Conservation (phyloP, 2,888 invertebrate species). For the Amiota minor region DNA sequence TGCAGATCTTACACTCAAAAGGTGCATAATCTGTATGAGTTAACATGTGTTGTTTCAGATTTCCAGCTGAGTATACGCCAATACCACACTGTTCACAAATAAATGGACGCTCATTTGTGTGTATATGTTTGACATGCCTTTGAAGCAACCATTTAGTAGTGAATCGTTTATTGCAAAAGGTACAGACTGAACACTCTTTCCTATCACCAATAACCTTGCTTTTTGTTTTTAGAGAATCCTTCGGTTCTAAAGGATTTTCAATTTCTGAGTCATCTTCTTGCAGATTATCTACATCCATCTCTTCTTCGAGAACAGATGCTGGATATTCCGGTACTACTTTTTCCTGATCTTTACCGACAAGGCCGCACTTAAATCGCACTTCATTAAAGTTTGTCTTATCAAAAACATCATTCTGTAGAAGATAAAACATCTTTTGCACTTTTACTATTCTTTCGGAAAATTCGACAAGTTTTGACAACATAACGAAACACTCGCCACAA, state of each 20-base stretch:
- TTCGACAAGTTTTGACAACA: constrained; percentile 60
- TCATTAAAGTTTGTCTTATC: constrained; percentile 16
- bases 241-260: constrained; percentile 46
- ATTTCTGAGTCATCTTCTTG: constrained; percentile 33
- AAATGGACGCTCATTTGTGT: constrained; percentile 72
- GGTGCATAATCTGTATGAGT: constrained; percentile 75
- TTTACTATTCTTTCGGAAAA: constrained; percentile 66
- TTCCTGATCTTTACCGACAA: constrained; percentile 48
- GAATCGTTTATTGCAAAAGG: constrained; percentile 68
- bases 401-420: constrained; percentile 52
- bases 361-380: constrained; percentile 43
- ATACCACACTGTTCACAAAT: constrained; percentile 75
- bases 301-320: constrained; percentile 54
- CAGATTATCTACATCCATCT: constrained; percentile 38
- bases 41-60: constrained; percentile 74
- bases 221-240: constrained; percentile 41
- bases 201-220: constrained; percentile 4
- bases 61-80: constrained; percentile 73
- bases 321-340: constrained; percentile 46
- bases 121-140: constrained; percentile 65
- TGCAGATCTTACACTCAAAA: constrained; percentile 73
- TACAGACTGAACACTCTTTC: constrained; percentile 55
- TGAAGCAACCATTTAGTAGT: constrained; percentile 57
- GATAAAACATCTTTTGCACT: constrained; percentile 65
- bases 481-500: constrained; percentile 62